Percentiles rank a stretch among this genome's conserved stretches.
Evolutionary conservation across 2,113 vertebrate genomes (phyloP).

Genomic region (Arenaria interpres): DNA sequence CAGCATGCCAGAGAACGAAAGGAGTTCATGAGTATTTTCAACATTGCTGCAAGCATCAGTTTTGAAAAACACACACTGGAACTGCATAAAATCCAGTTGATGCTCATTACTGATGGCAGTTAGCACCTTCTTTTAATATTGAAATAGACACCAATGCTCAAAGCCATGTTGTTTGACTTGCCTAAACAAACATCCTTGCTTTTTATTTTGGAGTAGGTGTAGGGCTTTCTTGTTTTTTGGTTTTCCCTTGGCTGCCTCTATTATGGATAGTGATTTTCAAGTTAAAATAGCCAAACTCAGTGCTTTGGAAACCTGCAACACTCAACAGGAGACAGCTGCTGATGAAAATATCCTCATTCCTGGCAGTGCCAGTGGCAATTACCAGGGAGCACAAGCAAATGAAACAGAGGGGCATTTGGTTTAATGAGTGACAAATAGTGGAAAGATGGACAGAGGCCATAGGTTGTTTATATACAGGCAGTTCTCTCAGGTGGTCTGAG

Average conservation of each 20-base stretch:
- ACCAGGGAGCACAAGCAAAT: not conserved
- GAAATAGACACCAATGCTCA: not conserved
- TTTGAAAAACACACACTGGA: not conserved
- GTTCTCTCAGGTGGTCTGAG: not conserved
- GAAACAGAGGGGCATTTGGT: not conserved
- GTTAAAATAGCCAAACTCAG: not conserved
- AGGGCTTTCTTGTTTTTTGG: not conserved
- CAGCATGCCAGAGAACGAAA: not conserved
- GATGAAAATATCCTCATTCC: not conserved
- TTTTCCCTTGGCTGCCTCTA: not conserved
- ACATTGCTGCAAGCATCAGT: not conserved
- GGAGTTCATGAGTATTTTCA: not conserved
- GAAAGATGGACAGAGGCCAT: not conserved
- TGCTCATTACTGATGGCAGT: not conserved
- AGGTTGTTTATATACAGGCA: not conserved
- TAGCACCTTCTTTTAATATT: not conserved
- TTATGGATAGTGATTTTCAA: not conserved
- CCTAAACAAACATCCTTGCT: not conserved
- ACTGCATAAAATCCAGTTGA: not conserved
- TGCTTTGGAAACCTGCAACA: not conserved
- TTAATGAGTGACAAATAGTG: not conserved
- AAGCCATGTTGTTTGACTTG: not conserved
- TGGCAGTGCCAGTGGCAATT: not conserved
- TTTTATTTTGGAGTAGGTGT: not conserved
- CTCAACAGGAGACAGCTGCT: not conserved